Percentiles rank a stretch among this genome's conserved stretches.
Evolutionary conservation across 1,140 invertebrate genomes (phyloP).

Genomic region (Kradibia gibbosae): DNA sequence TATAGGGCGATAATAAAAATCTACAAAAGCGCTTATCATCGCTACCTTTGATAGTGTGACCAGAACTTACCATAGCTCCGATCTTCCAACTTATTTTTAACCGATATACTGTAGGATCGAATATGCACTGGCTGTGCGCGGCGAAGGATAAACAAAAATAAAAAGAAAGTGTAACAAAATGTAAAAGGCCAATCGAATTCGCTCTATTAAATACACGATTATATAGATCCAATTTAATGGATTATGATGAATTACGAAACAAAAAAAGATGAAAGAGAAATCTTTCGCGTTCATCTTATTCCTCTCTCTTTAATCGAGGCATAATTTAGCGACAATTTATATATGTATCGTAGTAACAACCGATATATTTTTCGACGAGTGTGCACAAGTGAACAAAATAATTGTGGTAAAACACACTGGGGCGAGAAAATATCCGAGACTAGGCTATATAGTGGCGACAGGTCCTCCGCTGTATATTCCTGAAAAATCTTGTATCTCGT

Average conservation of each 20-base stretch:
- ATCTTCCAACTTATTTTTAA: no score
- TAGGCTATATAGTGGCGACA: slow-evolving; percentile 43
- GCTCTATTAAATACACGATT: slow-evolving; percentile 50
- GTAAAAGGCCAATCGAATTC: slow-evolving; percentile 51
- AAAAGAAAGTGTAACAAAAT: slow-evolving; percentile 38
- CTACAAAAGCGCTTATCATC: no score
- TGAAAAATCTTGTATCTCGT: slow-evolving; percentile 46
- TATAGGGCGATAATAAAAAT: no score
- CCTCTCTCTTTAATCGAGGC: slow-evolving; percentile 50
- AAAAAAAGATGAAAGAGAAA: slow-evolving; percentile 26
- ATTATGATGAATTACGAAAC: slow-evolving; percentile 26
- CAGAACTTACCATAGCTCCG: no score
- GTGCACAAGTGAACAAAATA: slow-evolving; percentile 16
- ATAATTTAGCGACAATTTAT: slow-evolving; percentile 49
- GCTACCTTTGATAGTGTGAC: no score
- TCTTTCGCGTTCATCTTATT: slow-evolving; percentile 47
- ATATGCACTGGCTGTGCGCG: slow-evolving; percentile 39
- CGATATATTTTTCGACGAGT: slow-evolving; percentile 40
- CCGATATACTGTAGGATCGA: slow-evolving; percentile 39
- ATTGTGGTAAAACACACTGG: slow-evolving; percentile 40
- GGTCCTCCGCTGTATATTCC: slow-evolving; percentile 46
- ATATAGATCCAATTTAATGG: slow-evolving; percentile 27
- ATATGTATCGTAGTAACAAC: slow-evolving; percentile 43
- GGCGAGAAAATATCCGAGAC: slow-evolving; percentile 35
- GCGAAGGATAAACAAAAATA: slow-evolving; percentile 27